These are phyloP conservation scores for Hyles euphorbiae DNA, from an alignment of 1,140 invertebrate genomes.

Conservation along the genomic window DNA sequence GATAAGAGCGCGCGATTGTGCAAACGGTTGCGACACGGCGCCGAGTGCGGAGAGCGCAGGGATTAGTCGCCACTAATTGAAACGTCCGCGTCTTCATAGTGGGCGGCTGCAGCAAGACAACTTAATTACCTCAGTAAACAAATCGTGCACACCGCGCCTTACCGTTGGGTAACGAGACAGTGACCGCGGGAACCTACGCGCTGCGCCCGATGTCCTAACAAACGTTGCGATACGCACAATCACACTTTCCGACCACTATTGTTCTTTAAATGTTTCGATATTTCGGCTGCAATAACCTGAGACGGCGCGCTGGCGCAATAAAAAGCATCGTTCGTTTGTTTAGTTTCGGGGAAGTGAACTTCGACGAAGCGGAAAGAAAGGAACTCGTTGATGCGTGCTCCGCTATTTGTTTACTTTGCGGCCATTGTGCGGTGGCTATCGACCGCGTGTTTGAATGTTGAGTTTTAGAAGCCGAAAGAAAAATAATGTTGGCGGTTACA, in stretches of 20 bases:
- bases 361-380: conserved; percentile 48
- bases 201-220: conserved; percentile 11
- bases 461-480: no score
- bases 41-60: conserved; percentile 7
- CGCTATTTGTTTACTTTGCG: conserved; percentile 43
- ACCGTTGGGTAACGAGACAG: conserved; percentile 30
- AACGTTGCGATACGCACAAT: conserved; percentile 20
- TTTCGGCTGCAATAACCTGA: conserved; percentile 24
- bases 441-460: conserved; percentile 9
- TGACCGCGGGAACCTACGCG: conserved; percentile 26
- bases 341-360: conserved; percentile 39
- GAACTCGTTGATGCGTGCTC: conserved; percentile 38
- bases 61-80: conserved; percentile 32
- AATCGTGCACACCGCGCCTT: conserved; percentile 22
- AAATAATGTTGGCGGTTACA: background rate
- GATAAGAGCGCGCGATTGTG: conserved; percentile 20
- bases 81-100: conserved; percentile 26
- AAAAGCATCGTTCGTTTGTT: conserved; percentile 25
- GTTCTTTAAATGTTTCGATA: conserved; percentile 15
- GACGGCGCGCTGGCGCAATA: background rate
- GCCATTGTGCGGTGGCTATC: conserved; percentile 17
- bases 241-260: conserved; percentile 8
- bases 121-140: conserved; percentile 38
- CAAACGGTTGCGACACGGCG: conserved; percentile 17
- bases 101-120: conserved; percentile 25